Percentiles rank a stretch among this genome's conserved stretches.
Evolutionary conservation across 2,113 vertebrate genomes (phyloP).

Genomic region (Pygoscelis adeliae): DNA sequence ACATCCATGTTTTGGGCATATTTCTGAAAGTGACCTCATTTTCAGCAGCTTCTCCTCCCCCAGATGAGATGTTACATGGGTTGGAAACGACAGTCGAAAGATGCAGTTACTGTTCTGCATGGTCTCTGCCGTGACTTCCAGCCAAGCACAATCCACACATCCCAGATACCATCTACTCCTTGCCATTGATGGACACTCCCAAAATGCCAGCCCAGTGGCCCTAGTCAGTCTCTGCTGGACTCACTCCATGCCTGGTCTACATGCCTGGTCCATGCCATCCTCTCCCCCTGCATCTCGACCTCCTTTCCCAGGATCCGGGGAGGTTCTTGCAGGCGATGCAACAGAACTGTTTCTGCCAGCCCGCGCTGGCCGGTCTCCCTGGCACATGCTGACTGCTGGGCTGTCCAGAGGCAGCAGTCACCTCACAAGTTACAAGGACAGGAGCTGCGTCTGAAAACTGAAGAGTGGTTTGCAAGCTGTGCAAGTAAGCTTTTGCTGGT

Average conservation of each 20-base stretch:
- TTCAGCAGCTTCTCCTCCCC: background rate
- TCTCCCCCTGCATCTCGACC: rapidly evolving
- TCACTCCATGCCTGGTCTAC: background rate
- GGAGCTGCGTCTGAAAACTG: background rate
- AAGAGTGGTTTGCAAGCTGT: background rate
- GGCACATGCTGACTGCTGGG: rapidly evolving
- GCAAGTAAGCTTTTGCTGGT: rapidly evolving
- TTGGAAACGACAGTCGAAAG: background rate
- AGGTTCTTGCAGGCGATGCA: background rate
- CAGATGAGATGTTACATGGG: background rate
- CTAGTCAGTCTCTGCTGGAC: background rate
- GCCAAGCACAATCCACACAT: background rate
- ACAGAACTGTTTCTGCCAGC: background rate
- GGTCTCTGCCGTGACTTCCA: background rate
- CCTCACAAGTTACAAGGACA: background rate
- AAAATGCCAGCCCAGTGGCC: background rate
- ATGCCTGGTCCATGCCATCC: background rate
- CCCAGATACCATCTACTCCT: background rate
- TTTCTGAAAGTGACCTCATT: background rate
- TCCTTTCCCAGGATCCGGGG: background rate
- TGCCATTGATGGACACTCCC: background rate
- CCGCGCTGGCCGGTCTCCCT: rapidly evolving
- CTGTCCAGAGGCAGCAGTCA: background rate
- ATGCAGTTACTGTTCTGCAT: background rate
- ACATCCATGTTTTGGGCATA: background rate